Base-by-base conservation (phyloP, 2,113 vertebrate genomes). In the Scartelaos histophorus region DNA sequence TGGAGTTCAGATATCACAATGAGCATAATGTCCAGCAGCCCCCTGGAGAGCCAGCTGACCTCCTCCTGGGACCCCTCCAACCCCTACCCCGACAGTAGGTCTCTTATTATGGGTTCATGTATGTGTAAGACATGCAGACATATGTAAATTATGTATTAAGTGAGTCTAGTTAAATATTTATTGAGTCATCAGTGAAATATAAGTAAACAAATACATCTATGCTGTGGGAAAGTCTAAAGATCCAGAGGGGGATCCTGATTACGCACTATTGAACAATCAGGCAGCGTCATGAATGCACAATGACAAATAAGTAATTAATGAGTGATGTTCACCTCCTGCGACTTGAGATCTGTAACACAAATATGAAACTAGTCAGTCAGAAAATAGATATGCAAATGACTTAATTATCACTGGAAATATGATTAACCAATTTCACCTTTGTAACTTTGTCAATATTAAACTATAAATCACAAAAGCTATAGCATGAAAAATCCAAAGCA, bases 41-140 rank as follows among this genome's bases (percentile, higher is more conserved):
- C 51, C 73, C 61, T 87, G 61, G 93, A 94, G 68, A 93, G 76
- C 85, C 92, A 90, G 72, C 83, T 93, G 80, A 84, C 85, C 68
- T 34, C 78, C 29, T 62, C 88, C 71, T 94, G 93, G 93, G 84
- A 82, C 22, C 51, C 83, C 1, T 68, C 81, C 7, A 87, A 86
- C 75, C 82, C 79, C 47, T 92, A 88, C 74, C 47, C 89, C 64
- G 91, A 94, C 70, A 91, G 94, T 94, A 82, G 88, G 83, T 22
- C 35, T 25, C 56, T 7, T 34, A 9, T 73, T 61, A n/a, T 7
- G 73, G 62, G 15, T 25, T 19, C 7, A 49, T 43, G 15, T 5
- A 9, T 19, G 51, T 34, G 19, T 16, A 51, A 3, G 47, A 7
- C 17, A 51, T 51, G 7, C 3, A 51, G 38, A 43, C 38, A 9